Conservation (phyloP, 2,113 vertebrate genomes). For the Gallinago media region DNA sequence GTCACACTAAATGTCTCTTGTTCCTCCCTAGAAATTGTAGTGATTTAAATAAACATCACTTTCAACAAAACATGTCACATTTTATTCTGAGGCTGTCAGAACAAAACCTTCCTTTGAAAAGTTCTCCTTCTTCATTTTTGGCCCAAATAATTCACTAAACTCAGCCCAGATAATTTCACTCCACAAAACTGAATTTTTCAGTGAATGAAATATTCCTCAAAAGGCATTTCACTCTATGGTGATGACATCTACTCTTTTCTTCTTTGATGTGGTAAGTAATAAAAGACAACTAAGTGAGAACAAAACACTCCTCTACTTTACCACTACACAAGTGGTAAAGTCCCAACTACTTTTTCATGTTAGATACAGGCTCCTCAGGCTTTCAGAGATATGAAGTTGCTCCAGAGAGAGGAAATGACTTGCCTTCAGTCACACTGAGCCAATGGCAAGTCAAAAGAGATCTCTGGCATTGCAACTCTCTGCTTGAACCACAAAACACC, state of each 20-base stretch:
- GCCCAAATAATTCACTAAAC: neutral
- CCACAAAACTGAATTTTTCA: neutral
- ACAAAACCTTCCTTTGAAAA: neutral
- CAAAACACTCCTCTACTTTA: neutral
- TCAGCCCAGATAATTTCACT: neutral
- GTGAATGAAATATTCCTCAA: neutral
- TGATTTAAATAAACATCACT: neutral
- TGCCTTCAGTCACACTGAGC: neutral
- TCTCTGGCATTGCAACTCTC: neutral
- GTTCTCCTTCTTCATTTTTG: neutral
- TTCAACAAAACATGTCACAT: neutral
- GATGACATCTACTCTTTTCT: neutral
- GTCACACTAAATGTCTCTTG: neutral
- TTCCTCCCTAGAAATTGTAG: neutral
- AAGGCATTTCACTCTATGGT: neutral
- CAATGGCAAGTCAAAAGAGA: neutral
- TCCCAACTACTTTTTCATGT: neutral
- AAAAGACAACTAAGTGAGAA: neutral
- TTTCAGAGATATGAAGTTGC: neutral
- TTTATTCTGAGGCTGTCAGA: neutral
- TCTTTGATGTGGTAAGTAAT: neutral
- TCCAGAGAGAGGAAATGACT: neutral
- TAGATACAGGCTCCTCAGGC: neutral
- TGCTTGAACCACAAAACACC: constrained; percentile 16
- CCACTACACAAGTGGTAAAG: neutral